Evolutionary conservation across 2,113 vertebrate species (phyloP).

Genomic region (Gopherus evgoodei): DNA sequence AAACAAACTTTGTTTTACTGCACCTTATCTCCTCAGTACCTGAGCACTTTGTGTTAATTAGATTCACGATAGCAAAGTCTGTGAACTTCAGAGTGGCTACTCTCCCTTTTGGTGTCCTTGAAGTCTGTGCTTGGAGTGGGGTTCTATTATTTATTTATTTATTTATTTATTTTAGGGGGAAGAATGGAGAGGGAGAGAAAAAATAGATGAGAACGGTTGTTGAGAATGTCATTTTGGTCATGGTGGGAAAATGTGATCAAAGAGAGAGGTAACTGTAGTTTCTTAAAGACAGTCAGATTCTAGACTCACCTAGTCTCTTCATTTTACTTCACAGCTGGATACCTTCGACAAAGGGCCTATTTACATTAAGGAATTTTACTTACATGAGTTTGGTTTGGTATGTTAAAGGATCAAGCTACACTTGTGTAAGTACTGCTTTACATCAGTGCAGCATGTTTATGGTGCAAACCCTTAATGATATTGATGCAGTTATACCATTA

Average conservation of each 20-base stretch:
- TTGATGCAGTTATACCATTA: neutral
- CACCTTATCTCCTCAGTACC: neutral
- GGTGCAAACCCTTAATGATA: neutral
- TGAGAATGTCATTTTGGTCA: neutral
- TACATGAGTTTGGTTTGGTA: too few species aligned
- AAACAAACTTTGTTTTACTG: neutral
- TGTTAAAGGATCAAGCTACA: neutral
- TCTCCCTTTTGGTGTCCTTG: neutral
- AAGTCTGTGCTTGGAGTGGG: neutral
- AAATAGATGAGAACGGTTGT: neutral
- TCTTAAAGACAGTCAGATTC: neutral
- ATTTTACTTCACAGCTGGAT: neutral
- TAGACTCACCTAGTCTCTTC: neutral
- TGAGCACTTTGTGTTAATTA: neutral
- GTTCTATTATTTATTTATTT: too few species aligned
- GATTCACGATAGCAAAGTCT: neutral
- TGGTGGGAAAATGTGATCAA: neutral
- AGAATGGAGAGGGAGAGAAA: neutral
- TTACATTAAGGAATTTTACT: neutral
- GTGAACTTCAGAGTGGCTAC: neutral
- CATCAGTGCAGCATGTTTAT: neutral
- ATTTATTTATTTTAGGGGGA: too few species aligned
- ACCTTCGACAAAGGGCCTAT: neutral
- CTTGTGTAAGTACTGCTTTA: neutral
- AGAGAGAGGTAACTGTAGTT: neutral